Percentiles rank a stretch among this genome's conserved stretches.
These are phyloP conservation scores for Halcyon senegalensis DNA, from an alignment of 2,113 vertebrate species.

Conservation along the genomic window DNA sequence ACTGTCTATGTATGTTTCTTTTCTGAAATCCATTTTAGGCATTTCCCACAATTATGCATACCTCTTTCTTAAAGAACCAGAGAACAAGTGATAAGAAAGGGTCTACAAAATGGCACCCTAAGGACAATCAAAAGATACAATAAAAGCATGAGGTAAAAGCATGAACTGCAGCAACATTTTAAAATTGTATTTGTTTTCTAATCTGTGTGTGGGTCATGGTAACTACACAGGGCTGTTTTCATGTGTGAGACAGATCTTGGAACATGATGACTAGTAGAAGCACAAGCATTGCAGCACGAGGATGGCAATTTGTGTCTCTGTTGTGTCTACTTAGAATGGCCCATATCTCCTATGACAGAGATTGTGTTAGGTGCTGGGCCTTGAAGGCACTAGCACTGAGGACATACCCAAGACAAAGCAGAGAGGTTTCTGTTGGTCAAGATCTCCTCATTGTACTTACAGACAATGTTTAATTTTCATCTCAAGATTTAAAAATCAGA, in stretches of 20 bases:
- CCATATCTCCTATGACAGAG: not conserved
- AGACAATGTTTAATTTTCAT: not conserved
- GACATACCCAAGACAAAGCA: not conserved
- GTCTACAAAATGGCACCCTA: not conserved
- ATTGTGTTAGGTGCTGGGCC: not conserved
- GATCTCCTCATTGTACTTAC: not conserved
- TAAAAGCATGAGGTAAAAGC: not conserved
- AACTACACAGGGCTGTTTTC: not conserved
- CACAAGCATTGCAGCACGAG: not conserved
- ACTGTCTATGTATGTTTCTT: not conserved
- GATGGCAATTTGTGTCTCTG: not conserved
- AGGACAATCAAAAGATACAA: not conserved
- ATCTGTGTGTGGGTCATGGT: not conserved
- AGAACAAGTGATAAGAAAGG: not conserved
- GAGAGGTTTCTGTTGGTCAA: not conserved
- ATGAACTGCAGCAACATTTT: not conserved
- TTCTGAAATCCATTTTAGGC: not conserved
- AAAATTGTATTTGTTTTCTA: not conserved
- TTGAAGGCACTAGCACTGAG: not conserved
- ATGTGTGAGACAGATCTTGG: not conserved
- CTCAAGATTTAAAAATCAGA: not conserved
- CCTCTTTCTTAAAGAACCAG: not conserved
- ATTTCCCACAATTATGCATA: not conserved
- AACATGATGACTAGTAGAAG: not conserved
- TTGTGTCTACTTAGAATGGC: not conserved